Evolutionary conservation across 2,888 invertebrate species (phyloP), one percentile per base, ranked within the genome.

Genomic region (Ischnus inquisitorius): DNA sequence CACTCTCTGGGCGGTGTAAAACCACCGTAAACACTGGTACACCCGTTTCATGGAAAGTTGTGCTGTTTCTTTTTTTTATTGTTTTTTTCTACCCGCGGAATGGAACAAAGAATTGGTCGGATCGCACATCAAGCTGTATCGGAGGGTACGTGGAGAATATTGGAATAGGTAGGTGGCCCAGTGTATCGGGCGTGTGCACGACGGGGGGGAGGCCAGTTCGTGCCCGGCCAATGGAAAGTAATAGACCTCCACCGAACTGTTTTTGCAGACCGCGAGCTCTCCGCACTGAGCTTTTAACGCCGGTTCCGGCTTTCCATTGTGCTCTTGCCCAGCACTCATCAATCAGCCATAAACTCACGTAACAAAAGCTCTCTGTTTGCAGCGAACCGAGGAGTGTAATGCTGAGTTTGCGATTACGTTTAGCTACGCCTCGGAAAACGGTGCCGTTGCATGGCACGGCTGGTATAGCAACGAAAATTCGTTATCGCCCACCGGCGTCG

Each of bases 301-400:
- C 68, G 34, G 68, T 68, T 60, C 78, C 81, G 69, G 68, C 25
- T 82, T 81, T 79, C 80, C 67, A 74, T 79, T 82, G 78, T 54
- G 79, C 79, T 69, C 65, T 64, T 12, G 76, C 51, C 64, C 62
- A 60, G 41, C 82, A 68, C 69, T 84, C 82, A 85, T 83, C 83
- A 80, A 80, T 85, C 83, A 80, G 74, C 77, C 76, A 68, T 85
- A 85, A 80, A 83, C 57, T 80, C 69, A 14, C 60, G 48, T 72
- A 72, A 85, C 80, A 84, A 85, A 83, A 83, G 83, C 72, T 68
- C 68, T 34, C 22, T 60, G 46, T 62, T 79, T 67, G 12, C 54
- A 48, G 14, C 41, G 22, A 34, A 16, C 54, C 39, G 25, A 64
- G 65, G 68, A 43, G 25, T 74, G 65, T 80, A 69, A 62, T 57